These are phyloP conservation scores for Amazona ochrocephala DNA, from an alignment of 2,797 vertebrate genomes.

Conservation along the genomic window DNA sequence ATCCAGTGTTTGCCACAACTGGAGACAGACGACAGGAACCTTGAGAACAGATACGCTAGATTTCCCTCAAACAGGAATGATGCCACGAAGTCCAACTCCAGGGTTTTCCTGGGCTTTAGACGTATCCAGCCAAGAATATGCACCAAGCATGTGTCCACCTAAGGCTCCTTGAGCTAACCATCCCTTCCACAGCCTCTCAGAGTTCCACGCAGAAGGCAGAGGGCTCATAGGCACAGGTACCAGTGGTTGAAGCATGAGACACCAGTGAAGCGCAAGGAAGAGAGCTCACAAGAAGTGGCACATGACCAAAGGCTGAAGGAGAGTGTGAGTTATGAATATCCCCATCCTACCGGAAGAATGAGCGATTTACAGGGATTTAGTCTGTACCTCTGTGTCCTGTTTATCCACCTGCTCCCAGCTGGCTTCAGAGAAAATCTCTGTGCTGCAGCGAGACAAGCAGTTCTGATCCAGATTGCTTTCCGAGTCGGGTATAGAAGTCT, in stretches of 20 bases:
- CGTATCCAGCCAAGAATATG: background rate
- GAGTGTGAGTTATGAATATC: background rate
- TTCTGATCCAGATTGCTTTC: conserved; percentile 95
- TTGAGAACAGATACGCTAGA: background rate
- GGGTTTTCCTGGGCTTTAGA: background rate
- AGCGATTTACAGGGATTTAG: conserved; percentile 63
- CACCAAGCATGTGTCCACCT: background rate
- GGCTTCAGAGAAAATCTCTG: conserved; percentile 97
- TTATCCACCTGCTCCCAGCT: conserved; percentile 99
- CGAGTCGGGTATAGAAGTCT: conserved; percentile 94
- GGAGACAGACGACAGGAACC: background rate
- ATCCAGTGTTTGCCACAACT: background rate
- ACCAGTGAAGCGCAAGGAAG: background rate
- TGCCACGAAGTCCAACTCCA: background rate
- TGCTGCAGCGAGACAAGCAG: conserved; percentile 98
- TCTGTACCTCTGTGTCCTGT: conserved; percentile 94
- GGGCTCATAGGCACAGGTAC: conserved; percentile 52
- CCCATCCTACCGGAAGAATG: conserved; percentile 25
- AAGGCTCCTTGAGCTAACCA: background rate
- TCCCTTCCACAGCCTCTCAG: background rate
- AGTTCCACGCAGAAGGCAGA: background rate
- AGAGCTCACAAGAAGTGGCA: background rate
- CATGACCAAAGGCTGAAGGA: background rate
- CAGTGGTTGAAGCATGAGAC: background rate
- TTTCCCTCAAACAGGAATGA: background rate